phyloP scores from a whole-genome alignment of 2,888 invertebrate genomes.

The Drosophila anomelani region DNA sequence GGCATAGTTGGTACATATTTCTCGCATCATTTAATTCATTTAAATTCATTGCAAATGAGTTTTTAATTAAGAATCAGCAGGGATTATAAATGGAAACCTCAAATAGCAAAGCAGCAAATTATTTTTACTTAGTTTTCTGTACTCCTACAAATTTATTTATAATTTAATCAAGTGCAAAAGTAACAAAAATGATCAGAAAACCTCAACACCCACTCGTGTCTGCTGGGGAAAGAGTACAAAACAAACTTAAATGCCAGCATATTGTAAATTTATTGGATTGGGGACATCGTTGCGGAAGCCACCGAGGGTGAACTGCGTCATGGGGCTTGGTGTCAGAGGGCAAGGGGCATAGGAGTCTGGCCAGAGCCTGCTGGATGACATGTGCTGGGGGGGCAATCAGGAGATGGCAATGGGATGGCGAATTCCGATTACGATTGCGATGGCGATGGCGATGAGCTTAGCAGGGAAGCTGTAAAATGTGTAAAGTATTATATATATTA shows the following conservation, averaged over 20 bases:
- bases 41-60: background rate
- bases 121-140: background rate
- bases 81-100: background rate
- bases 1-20: constrained; percentile 7
- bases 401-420: constrained; percentile 34
- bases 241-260: constrained; percentile 52
- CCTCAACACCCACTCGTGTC: background rate
- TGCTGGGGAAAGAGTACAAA: constrained; percentile 37
- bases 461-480: constrained; percentile 4
- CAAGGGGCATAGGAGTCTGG: constrained; percentile 20
- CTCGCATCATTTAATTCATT: background rate
- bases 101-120: background rate
- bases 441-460: constrained; percentile 27
- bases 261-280: constrained; percentile 53
- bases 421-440: constrained; percentile 40
- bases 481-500: constrained; percentile 6
- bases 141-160: background rate
- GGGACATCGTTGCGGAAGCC: constrained; percentile 32
- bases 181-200: constrained; percentile 5
- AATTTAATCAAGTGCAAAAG: constrained; percentile 1
- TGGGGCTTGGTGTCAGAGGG: constrained; percentile 10
- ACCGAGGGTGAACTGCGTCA: constrained; percentile 14
- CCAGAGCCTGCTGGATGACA: constrained; percentile 31
- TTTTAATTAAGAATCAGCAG: constrained; percentile 5
- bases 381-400: constrained; percentile 36